Percentiles rank a stretch among this genome's conserved stretches.
These are phyloP conservation scores for Drosophila novamexicana DNA, from an alignment of 1,140 invertebrate species.

Conservation along the genomic window DNA sequence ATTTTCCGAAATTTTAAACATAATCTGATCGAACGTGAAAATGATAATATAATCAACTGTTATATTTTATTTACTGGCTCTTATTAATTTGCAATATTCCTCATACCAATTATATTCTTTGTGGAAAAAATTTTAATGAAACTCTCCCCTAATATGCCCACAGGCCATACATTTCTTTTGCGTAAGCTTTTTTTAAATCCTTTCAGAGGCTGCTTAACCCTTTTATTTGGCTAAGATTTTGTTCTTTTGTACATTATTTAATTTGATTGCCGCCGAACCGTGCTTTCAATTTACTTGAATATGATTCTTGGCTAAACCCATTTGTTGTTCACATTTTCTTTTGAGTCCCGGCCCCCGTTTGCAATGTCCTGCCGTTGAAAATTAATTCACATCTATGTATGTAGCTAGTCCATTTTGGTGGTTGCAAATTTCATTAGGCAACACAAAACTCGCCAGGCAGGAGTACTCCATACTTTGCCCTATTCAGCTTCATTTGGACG, in stretches of 20 bases:
- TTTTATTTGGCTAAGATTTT: not conserved
- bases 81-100: no score
- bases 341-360: slow-evolving; percentile 33
- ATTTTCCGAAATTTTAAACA: no score
- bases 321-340: slow-evolving; percentile 46
- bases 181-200: not conserved
- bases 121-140: not conserved
- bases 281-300: slow-evolving; percentile 28
- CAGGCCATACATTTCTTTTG: not conserved
- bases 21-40: no score
- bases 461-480: not conserved
- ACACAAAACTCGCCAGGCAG: not conserved
- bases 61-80: no score
- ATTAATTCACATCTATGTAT: slow-evolving; percentile 76
- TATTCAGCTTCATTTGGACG: slow-evolving; percentile 48
- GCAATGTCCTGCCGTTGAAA: slow-evolving; percentile 64
- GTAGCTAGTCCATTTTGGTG: slow-evolving; percentile 69
- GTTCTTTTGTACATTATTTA: slow-evolving; percentile 10
- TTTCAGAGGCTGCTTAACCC: not conserved
- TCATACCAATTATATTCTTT: not conserved
- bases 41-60: no score
- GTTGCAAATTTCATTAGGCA: slow-evolving; percentile 73
- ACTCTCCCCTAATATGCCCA: not conserved
- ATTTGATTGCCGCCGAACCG: slow-evolving; percentile 10
- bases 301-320: slow-evolving; percentile 38